These are phyloP conservation scores for Meliscaeva auricollis DNA, from an alignment of 2,888 invertebrate genomes.

Conservation along the genomic window DNA sequence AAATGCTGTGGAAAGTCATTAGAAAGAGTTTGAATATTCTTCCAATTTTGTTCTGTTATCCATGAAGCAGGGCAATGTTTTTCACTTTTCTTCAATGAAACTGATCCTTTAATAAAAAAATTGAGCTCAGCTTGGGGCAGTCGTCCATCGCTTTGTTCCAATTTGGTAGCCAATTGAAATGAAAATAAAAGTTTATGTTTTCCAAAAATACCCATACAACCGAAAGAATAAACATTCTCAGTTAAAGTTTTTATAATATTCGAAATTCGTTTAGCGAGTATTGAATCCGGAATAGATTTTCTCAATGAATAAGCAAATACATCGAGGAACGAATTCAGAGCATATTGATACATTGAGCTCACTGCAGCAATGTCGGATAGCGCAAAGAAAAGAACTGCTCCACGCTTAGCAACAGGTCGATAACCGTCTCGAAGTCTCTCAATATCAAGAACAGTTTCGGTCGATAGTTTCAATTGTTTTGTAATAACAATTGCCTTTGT, in stretches of 20 bases:
- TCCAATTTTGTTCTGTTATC: slow-evolving; percentile 92
- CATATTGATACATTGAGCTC: slow-evolving; percentile 97
- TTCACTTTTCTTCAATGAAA: slow-evolving; percentile 90
- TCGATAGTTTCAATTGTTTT: slow-evolving; percentile 91
- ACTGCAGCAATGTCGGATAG: slow-evolving; percentile 95
- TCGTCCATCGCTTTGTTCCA: slow-evolving; percentile 89
- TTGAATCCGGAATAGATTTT: slow-evolving; percentile 92
- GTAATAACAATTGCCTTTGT: slow-evolving; percentile 93
- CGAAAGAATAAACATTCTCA: slow-evolving; percentile 95
- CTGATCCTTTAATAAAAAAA: slow-evolving; percentile 95
- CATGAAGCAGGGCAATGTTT: slow-evolving; percentile 89
- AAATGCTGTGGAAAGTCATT: slow-evolving; percentile 89
- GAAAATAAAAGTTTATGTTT: slow-evolving; percentile 95
- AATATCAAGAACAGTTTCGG: slow-evolving; percentile 91
- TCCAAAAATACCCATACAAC: slow-evolving; percentile 96
- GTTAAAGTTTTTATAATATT: slow-evolving; percentile 95
- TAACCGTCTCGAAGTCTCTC: slow-evolving; percentile 94
- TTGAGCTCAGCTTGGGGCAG: slow-evolving; percentile 90
- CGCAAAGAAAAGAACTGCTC: slow-evolving; percentile 95
- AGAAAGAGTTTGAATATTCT: slow-evolving; percentile 91
- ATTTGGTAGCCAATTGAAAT: slow-evolving; percentile 94
- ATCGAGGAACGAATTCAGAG: slow-evolving; percentile 92
- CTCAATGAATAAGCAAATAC: slow-evolving; percentile 92
- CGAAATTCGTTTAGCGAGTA: slow-evolving; percentile 88
- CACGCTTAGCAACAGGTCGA: slow-evolving; percentile 92